A percentile compares a stretch with the other conserved stretches of the same genome.
Conservation (phyloP, 2,888 invertebrate species). For the Lamellibrachia satsuma region DNA sequence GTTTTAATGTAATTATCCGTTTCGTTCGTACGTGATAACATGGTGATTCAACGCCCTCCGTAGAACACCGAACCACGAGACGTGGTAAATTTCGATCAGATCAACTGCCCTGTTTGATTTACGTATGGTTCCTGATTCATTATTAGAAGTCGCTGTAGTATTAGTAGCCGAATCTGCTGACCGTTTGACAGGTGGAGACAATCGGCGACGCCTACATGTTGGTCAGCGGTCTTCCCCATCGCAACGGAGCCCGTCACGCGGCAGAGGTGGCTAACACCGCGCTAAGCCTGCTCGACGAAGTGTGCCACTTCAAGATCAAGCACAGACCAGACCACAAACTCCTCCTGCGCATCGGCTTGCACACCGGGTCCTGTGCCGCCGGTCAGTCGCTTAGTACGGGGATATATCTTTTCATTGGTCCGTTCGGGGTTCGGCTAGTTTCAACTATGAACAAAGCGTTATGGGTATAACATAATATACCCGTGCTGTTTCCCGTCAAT, state of each 20-base stretch:
- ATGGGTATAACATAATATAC: no score
- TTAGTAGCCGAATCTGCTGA: neutral
- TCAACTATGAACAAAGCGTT: no score
- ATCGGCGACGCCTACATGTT: constrained; percentile 72
- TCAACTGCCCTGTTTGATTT: neutral
- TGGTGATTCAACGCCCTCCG: no score
- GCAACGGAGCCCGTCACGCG: constrained; percentile 48
- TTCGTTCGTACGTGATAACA: no score
- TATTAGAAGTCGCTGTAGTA: no score
- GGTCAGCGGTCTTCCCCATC: constrained; percentile 47
- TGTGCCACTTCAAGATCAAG: constrained; percentile 36
- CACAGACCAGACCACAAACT: constrained; percentile 31
- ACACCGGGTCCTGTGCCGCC: constrained; percentile 37
- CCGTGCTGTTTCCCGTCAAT: no score
- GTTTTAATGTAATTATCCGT: no score
- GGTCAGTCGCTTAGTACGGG: constrained; percentile 26
- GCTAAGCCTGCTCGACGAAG: constrained; percentile 40
- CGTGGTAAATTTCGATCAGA: no score
- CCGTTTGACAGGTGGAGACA: neutral
- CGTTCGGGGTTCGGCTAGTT: no score
- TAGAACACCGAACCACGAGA: neutral
- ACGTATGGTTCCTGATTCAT: neutral
- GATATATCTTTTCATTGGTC: no score
- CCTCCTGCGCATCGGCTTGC: constrained; percentile 34
- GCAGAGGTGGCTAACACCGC: constrained; percentile 49